Evolutionary conservation across 2,797 vertebrate genomes (phyloP), one percentile per base, ranked within the genome.

Genomic region (Tauraco hartlaubi): DNA sequence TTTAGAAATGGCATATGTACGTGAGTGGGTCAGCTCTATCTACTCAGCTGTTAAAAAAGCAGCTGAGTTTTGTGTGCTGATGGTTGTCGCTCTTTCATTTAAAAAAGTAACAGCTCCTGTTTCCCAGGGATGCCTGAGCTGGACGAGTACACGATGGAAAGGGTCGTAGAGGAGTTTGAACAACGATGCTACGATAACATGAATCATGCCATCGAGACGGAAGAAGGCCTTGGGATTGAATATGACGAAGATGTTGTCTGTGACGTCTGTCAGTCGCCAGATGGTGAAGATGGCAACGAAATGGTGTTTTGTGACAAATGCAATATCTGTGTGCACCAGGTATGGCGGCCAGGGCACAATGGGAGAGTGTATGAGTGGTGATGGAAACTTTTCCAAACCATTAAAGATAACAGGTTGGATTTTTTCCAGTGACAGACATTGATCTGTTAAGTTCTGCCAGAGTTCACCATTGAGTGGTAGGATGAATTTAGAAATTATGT

Each of bases 291-390:
- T 7, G 99, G 99, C 98, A 99, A 99, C 2, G 99, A 99, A 97
- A 99, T 99, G 99, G 99, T 99, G 83, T 99, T 99, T 98, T 99
- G 99, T 62, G 99, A 99, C 98, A 99, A 99, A 95, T 99, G 99
- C 98, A 99, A 99, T 98, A 99, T 99, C 95, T 99, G 99, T 3
- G 99, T 99, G 62, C 99, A 99, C 95, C 99, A 99, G 99, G 99
- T 99, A 96, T 21, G 98, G 37, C 25, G 20, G 67, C n/a, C 54
- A n/a, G 13, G 49, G 41, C 18, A 7, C 41, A 14, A 37, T 11
- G 37, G 20, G 49, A 14, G 26, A 5, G 11, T 6, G 35, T 9
- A 4, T 17, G 29, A 25, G 20, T 71, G 49, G 25, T 43, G 55
- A 23, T 28, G 82, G 46, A 29, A 62, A 16, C 52, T 52, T 49